Conservation (phyloP, 2,113 vertebrate species). For the Cacatua alba region DNA sequence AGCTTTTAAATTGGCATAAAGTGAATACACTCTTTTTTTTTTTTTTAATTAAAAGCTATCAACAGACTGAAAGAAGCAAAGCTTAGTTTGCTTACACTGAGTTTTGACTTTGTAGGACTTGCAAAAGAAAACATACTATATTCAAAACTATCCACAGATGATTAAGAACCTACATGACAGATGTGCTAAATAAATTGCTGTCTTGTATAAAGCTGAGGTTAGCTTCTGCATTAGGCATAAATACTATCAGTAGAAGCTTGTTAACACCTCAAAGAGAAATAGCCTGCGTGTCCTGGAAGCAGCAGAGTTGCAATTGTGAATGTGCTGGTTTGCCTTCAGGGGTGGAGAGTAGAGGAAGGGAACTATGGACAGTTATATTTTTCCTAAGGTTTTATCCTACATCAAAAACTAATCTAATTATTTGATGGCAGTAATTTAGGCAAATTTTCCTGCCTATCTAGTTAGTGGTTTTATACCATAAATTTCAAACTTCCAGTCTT, state of each 20-base stretch:
- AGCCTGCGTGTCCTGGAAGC: background rate
- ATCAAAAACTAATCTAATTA: background rate
- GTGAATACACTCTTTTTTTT: background rate
- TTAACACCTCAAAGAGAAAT: background rate
- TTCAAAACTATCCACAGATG: background rate
- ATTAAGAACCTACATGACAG: fast-evolving
- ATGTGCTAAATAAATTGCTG: background rate
- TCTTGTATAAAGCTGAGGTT: background rate
- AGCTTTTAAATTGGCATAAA: background rate
- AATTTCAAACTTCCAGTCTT: background rate
- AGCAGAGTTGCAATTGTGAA: background rate
- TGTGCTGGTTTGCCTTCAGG: background rate
- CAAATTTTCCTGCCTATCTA: background rate
- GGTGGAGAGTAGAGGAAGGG: background rate
- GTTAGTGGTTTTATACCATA: background rate
- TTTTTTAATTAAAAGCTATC: background rate
- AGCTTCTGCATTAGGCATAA: background rate
- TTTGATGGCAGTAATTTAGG: background rate
- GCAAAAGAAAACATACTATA: background rate
- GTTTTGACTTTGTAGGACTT: background rate
- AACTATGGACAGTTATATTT: background rate
- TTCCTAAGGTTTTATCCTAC: background rate
- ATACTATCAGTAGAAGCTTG: background rate
- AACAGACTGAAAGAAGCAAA: background rate
- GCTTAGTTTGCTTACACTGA: background rate